Conservation (phyloP, 2,113 vertebrate species). For the Lophura nycthemera region DNA sequence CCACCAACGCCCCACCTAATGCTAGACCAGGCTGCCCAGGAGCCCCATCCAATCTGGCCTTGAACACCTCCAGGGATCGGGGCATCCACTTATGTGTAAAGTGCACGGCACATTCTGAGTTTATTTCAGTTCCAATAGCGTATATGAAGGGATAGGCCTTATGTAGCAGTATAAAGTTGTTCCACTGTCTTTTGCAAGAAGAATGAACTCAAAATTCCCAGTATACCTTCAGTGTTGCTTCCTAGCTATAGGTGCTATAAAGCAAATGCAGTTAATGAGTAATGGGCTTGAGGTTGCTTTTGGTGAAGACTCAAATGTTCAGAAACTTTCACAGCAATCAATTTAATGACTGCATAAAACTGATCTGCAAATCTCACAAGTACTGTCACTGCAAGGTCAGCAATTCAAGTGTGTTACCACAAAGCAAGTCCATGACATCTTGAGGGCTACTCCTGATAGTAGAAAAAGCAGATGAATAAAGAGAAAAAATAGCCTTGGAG, state of each 20-base stretch:
- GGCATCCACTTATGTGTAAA: neutral
- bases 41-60: too few relatives aligned
- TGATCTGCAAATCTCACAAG: neutral
- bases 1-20: too few relatives aligned
- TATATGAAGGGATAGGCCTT: neutral
- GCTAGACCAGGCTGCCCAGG: too few relatives aligned
- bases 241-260: neutral
- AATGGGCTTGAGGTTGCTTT: neutral
- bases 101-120: neutral
- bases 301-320: neutral
- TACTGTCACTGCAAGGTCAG: neutral
- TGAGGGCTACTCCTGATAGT: neutral
- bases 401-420: neutral
- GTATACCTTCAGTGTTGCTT: neutral
- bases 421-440: neutral
- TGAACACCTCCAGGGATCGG: too few relatives aligned
- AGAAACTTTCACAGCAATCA: neutral
- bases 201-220: neutral
- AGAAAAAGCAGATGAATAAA: neutral
- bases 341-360: neutral
- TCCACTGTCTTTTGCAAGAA: neutral
- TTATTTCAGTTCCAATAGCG: neutral
- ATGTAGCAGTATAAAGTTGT: neutral
- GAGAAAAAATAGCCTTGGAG: neutral
- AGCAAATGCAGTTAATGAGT: neutral